Conservation (phyloP, 2,888 invertebrate species). For the Heliconius charithonia region DNA sequence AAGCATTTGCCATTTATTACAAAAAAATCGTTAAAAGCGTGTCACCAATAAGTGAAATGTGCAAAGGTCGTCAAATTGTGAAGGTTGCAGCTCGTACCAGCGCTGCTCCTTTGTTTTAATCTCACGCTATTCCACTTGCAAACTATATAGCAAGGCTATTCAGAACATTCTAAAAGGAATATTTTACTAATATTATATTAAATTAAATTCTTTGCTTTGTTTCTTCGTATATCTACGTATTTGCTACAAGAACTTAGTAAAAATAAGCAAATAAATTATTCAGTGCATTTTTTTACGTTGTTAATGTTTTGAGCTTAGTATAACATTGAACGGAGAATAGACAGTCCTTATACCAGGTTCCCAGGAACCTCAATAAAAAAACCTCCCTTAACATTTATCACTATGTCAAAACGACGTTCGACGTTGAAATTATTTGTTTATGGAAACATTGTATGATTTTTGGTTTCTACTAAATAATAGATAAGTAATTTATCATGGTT, state of each 20-base stretch:
- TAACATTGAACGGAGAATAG: too few relatives aligned
- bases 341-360: too few relatives aligned
- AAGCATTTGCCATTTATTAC: background rate
- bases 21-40: background rate
- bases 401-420: background rate
- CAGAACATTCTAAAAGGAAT: constrained; percentile 10
- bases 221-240: background rate
- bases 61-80: constrained; percentile 49
- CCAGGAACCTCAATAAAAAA: too few relatives aligned
- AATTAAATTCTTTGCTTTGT: background rate
- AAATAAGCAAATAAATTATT: too few relatives aligned
- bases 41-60: constrained; percentile 51
- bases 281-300: too few relatives aligned
- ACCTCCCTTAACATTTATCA: background rate
- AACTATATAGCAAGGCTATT: constrained; percentile 15
- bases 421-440: background rate
- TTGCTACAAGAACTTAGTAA: too few relatives aligned
- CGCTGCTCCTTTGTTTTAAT: constrained; percentile 25
- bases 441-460: background rate
- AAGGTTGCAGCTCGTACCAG: constrained; percentile 31
- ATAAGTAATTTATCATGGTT: background rate
- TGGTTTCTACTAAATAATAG: background rate
- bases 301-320: too few relatives aligned
- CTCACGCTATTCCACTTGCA: constrained; percentile 12
- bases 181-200: constrained; percentile 2